These are phyloP conservation scores for Himalopsyche phryganea DNA, from an alignment of 1,140 invertebrate species.

Conservation along the genomic window DNA sequence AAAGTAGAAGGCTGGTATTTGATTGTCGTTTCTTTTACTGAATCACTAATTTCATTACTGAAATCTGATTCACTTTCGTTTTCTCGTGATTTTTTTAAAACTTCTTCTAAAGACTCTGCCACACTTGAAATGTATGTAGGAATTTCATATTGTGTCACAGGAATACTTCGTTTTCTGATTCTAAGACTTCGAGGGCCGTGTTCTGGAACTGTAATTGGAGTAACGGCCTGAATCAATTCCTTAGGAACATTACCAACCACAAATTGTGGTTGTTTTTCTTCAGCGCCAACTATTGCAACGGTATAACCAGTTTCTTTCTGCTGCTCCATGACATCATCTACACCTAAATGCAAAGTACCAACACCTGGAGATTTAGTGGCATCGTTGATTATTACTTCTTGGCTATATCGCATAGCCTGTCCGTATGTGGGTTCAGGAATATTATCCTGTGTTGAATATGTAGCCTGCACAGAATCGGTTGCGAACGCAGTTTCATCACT, in stretches of 20 bases:
- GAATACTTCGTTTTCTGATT: slow-evolving; percentile 37
- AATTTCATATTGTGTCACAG: neutral
- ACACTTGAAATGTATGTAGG: slow-evolving; percentile 36
- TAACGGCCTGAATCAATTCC: slow-evolving; percentile 51
- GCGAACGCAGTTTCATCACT: slow-evolving; percentile 8
- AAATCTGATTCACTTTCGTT: slow-evolving; percentile 43
- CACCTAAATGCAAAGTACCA: slow-evolving; percentile 48
- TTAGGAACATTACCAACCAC: slow-evolving; percentile 57
- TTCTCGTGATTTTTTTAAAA: slow-evolving; percentile 42
- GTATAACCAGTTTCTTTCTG: slow-evolving; percentile 39
- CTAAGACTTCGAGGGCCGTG: slow-evolving; percentile 55
- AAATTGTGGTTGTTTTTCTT: slow-evolving; percentile 46
- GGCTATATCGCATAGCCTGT: slow-evolving; percentile 19
- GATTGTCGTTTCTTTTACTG: slow-evolving; percentile 2
- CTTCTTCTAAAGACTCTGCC: slow-evolving; percentile 42
- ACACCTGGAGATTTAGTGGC: slow-evolving; percentile 43
- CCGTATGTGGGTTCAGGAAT: slow-evolving; percentile 19
- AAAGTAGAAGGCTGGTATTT: neutral
- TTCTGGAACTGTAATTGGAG: slow-evolving; percentile 56
- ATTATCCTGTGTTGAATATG: slow-evolving; percentile 7
- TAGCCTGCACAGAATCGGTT: slow-evolving; percentile 11
- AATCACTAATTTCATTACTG: slow-evolving; percentile 49
- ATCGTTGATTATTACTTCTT: slow-evolving; percentile 35
- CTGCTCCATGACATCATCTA: slow-evolving; percentile 45
- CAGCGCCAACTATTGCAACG: slow-evolving; percentile 32